Conservation (phyloP, 2,113 vertebrate species). For the Bos javanicus region DNA sequence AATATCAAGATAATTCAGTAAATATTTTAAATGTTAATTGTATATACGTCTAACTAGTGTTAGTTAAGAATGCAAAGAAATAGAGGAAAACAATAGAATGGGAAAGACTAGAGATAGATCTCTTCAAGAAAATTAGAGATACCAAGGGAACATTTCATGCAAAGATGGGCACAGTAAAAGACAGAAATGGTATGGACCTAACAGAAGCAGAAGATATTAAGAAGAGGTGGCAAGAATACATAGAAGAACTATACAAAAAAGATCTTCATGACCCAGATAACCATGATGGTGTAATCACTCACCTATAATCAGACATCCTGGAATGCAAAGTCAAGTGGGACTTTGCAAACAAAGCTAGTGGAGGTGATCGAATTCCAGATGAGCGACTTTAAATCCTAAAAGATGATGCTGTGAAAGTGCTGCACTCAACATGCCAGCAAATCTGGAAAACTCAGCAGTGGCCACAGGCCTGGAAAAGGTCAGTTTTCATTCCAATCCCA, state of each 20-base stretch:
- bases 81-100: not conserved
- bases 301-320: not conserved
- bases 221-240: not conserved
- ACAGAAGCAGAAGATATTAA: not conserved
- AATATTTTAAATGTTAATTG: constrained; percentile 3
- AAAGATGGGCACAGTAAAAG: not conserved
- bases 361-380: not conserved
- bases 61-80: not conserved
- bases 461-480: not conserved
- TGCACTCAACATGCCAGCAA: not conserved
- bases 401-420: not conserved
- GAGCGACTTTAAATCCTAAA: not conserved
- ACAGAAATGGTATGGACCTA: not conserved
- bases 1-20: not conserved
- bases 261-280: not conserved
- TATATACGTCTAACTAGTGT: not conserved
- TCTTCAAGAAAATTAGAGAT: not conserved
- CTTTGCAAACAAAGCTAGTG: not conserved
- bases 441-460: not conserved
- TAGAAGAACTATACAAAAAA: not conserved
- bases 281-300: not conserved
- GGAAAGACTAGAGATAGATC: not conserved
- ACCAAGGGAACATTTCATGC: not conserved
- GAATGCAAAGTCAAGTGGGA: not conserved
- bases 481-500: not conserved